A percentile compares a stretch with the other conserved stretches of the same genome.
phyloP scores from a whole-genome alignment of 30 jellyfish, hydroid and myxozoan genomes.

The Clytia hemisphaerica region DNA sequence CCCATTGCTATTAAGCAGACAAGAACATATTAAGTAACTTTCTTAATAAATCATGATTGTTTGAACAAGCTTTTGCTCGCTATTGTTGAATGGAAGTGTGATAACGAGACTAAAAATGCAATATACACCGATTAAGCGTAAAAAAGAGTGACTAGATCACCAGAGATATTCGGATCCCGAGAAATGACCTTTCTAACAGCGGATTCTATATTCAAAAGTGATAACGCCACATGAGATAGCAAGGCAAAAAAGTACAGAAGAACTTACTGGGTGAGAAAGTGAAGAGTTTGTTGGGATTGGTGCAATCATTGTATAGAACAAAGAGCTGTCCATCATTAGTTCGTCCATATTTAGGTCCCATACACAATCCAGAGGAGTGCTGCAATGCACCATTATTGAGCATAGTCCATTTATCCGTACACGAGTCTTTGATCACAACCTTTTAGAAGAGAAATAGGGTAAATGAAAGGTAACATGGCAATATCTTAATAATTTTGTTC shows the following conservation, averaged over 20 bases:
- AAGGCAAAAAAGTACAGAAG: too few relatives aligned
- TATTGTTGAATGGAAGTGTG: too few relatives aligned
- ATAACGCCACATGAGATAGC: too few relatives aligned
- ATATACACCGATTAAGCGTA: not conserved
- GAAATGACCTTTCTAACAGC: too few relatives aligned
- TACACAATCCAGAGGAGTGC: conserved; percentile 78
- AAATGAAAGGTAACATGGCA: not conserved
- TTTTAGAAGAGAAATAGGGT: conserved; percentile 3
- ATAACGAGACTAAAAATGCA: not conserved
- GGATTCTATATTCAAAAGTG: too few relatives aligned
- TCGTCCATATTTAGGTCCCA: conserved; percentile 46
- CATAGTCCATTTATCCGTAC: conserved; percentile 73
- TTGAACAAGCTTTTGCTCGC: too few relatives aligned
- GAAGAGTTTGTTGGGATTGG: conserved; percentile 33
- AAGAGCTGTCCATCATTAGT: conserved; percentile 47
- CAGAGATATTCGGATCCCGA: too few relatives aligned
- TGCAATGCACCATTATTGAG: conserved; percentile 55
- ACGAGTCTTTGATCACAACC: conserved; percentile 73
- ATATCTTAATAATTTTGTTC: too few relatives aligned
- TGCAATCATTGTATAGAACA: conserved; percentile 56
- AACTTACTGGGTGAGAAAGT: conserved; percentile 78
- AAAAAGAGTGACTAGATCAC: not conserved
- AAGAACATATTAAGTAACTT: too few relatives aligned
- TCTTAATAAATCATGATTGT: too few relatives aligned
- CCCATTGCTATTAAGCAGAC: conserved; percentile 60